phyloP scores from a whole-genome alignment of 2,888 invertebrate species.

The Chymomyza caudatula region DNA sequence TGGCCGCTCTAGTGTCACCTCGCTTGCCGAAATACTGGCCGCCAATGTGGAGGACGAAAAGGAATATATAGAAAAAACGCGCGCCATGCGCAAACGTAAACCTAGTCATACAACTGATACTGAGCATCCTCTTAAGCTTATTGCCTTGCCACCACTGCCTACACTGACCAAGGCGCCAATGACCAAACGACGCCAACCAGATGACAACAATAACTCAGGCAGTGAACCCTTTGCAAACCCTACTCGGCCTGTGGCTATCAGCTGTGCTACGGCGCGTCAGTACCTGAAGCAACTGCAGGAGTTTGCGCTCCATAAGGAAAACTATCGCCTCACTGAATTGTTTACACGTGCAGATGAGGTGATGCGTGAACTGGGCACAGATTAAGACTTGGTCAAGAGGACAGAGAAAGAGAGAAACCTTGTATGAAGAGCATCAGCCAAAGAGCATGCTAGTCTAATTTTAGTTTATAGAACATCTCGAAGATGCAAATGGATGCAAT shows the following conservation, averaged over 20 bases:
- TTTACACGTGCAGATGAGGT: conserved; percentile 75
- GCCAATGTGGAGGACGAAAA: conserved; percentile 57
- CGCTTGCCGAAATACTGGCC: conserved; percentile 53
- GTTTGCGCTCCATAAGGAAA: conserved; percentile 72
- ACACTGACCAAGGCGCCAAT: conserved; percentile 45
- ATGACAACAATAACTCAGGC: conserved; percentile 48
- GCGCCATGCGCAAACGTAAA: conserved; percentile 42
- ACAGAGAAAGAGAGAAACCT: no score
- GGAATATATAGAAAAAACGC: conserved; percentile 57
- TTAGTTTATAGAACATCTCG: conserved; percentile 34
- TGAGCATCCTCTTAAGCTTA: conserved; percentile 7
- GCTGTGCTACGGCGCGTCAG: conserved; percentile 70
- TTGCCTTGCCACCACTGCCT: conserved; percentile 37
- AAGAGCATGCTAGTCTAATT: conserved; percentile 21
- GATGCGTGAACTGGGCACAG: conserved; percentile 66
- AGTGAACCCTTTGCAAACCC: background rate
- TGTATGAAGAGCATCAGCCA: conserved; percentile 31
- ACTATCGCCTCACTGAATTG: conserved; percentile 74
- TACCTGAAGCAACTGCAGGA: conserved; percentile 74
- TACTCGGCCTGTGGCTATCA: conserved; percentile 23
- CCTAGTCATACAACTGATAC: conserved; percentile 13
- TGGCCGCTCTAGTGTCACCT: conserved; percentile 58
- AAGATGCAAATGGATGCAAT: conserved; percentile 58
- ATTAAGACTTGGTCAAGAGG: conserved; percentile 23
- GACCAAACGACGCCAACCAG: conserved; percentile 37